Conservation (phyloP, 2,888 invertebrate species). For the Drepana falcataria region DNA sequence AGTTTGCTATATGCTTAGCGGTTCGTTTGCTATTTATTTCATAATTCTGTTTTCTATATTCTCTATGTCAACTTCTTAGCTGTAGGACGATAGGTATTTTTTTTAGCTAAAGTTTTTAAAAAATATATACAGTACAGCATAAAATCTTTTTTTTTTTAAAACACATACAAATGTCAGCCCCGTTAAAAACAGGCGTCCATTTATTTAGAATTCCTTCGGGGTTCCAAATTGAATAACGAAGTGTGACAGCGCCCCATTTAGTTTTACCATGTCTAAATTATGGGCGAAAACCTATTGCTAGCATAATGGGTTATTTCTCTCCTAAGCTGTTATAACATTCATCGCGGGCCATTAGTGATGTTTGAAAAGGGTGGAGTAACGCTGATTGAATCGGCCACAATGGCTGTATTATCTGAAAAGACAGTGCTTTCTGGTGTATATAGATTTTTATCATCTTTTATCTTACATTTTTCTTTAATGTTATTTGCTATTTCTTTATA, state of each 20-base stretch:
- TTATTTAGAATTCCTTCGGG: constrained; percentile 30
- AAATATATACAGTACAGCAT: no score
- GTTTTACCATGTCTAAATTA: constrained; percentile 15
- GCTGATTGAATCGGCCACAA: background rate
- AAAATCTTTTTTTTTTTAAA: constrained; percentile 2
- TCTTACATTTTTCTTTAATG: no score
- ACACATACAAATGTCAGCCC: constrained; percentile 1
- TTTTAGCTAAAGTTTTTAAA: no score
- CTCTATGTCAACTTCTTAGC: no score
- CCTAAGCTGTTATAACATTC: background rate
- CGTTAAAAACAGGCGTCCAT: constrained; percentile 12
- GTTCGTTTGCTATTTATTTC: no score
- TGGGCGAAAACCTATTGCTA: constrained; percentile 7
- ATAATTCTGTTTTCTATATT: no score
- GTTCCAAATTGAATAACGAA: constrained; percentile 43
- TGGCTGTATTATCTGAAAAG: background rate
- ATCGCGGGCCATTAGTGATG: background rate
- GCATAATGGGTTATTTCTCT: background rate
- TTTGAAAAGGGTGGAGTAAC: background rate
- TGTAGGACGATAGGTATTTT: no score
- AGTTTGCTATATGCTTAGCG: no score
- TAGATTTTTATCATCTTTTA: background rate
- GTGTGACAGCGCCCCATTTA: constrained; percentile 30
- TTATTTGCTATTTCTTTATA: no score
- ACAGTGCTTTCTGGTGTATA: background rate